Percentiles rank a stretch among this genome's conserved stretches.
phyloP scores from a whole-genome alignment of 1,140 invertebrate genomes.

The Psilanteris sp. region DNA sequence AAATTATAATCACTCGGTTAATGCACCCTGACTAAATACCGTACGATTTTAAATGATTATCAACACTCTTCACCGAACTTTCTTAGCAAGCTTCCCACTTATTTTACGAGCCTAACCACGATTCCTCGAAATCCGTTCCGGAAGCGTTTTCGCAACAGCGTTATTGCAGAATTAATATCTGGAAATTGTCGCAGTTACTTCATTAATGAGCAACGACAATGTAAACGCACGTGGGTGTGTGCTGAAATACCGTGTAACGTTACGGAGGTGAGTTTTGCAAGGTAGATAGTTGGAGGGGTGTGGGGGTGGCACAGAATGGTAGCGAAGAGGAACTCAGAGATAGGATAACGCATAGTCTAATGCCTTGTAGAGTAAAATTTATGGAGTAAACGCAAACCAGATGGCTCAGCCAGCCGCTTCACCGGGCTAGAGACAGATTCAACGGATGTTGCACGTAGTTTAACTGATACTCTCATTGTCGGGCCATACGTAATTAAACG shows the following conservation, averaged over 20 bases:
- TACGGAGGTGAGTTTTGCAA: constrained; percentile 13
- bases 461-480: constrained; percentile 60
- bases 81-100: neutral
- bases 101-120: constrained; percentile 7
- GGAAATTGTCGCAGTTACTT: constrained; percentile 62
- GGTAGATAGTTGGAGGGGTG: neutral
- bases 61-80: constrained; percentile 2
- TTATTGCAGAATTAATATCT: constrained; percentile 45
- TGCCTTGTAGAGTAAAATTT: constrained; percentile 65
- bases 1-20: no score
- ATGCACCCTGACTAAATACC: no score
- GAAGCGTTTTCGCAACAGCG: constrained; percentile 36
- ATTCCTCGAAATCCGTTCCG: constrained; percentile 19
- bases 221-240: constrained; percentile 34
- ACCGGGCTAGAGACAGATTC: constrained; percentile 48
- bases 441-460: constrained; percentile 53
- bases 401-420: constrained; percentile 59
- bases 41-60: no score
- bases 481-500: constrained; percentile 56
- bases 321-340: no score
- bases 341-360: constrained; percentile 61
- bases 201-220: constrained; percentile 62
- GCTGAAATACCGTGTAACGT: constrained; percentile 19
- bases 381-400: constrained; percentile 65
- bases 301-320: no score